Conservation (phyloP, 2,113 vertebrate species). For the Stictonetta naevosa region DNA sequence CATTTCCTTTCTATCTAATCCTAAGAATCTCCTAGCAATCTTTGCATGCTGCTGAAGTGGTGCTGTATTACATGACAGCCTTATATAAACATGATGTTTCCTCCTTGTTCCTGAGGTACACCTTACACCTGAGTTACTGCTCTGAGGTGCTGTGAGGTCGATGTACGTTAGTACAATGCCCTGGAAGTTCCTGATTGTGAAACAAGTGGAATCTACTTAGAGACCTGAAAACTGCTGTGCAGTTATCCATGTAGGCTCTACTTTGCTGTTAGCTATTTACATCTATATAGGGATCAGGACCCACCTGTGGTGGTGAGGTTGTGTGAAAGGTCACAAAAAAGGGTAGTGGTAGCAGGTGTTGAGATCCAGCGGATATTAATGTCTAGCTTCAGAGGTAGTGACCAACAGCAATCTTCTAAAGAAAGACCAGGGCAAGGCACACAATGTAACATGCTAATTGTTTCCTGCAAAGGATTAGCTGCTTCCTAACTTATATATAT, state of each 20-base stretch:
- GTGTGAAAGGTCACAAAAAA: neutral
- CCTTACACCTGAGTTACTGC: neutral
- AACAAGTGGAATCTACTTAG: neutral
- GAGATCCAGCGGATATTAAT: neutral
- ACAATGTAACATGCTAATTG: neutral
- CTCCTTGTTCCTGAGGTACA: neutral
- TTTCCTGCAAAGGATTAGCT: neutral
- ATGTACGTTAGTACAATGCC: neutral
- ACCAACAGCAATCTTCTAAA: neutral
- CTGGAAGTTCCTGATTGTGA: neutral
- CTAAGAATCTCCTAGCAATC: neutral
- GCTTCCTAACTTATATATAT: neutral
- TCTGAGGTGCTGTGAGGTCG: fast-evolving
- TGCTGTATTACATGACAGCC: neutral
- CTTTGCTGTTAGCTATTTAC: neutral
- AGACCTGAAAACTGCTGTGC: neutral
- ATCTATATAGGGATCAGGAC: neutral
- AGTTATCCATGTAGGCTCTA: neutral
- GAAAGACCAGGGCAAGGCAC: neutral
- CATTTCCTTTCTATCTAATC: neutral
- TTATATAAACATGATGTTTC: neutral
- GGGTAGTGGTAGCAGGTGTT: neutral
- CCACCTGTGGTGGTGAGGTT: neutral
- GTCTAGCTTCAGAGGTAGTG: neutral
- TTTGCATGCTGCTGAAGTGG: neutral